Base-by-base conservation (phyloP, 2,797 vertebrate genomes). In the Huso huso region DNA sequence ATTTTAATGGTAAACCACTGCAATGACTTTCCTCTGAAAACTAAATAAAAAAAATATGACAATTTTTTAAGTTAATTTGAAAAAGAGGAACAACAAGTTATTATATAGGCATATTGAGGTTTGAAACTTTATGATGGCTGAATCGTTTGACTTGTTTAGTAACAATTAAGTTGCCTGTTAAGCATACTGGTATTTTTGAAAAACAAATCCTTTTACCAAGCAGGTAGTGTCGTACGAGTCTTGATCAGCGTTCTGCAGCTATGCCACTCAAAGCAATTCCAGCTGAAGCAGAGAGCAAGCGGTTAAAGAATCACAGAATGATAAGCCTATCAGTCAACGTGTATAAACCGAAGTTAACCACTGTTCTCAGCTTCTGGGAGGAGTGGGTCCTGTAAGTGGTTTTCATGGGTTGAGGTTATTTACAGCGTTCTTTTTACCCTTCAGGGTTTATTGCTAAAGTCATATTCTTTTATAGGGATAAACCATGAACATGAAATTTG, bases 381-480 rank as follows among this genome's bases (percentile, higher is more conserved):
- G 6, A 10, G 8, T 8, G 63, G 49, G 49, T 6, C 48, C 51
- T 15, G 51, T 57, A 6, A 9, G 53, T 49, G n/a, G 51, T 63
- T n/a, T 63, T 63, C 60, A 58, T 62, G n/a, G 53, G 72, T 82
- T 83, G 80, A 81, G 84, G 79, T 84, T 71, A 70, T 79, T 74
- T 74, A 75, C 77, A 57, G 73, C 81, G 77, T 78, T 80, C 80
- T 81, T 74, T 81, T 79, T 80, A 76, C 76, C 71, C 52, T 61
- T 6, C 8, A 66, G 50, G 9, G 15, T 58, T 66, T 66, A 66
- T 11, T 57, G 74, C 74, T 75, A 77, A 73, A 77, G 73, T 75
- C 18, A 18, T 18, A 18, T 18, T 79, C 77, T 75, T 76, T 71
- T 70, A 55, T 72, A 73, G 77, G 74, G 23, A 7, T 6, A 52